Evolutionary conservation across 2,113 vertebrate species (phyloP), one percentile per base, ranked within the genome.

Genomic region (Pimephales promelas): DNA sequence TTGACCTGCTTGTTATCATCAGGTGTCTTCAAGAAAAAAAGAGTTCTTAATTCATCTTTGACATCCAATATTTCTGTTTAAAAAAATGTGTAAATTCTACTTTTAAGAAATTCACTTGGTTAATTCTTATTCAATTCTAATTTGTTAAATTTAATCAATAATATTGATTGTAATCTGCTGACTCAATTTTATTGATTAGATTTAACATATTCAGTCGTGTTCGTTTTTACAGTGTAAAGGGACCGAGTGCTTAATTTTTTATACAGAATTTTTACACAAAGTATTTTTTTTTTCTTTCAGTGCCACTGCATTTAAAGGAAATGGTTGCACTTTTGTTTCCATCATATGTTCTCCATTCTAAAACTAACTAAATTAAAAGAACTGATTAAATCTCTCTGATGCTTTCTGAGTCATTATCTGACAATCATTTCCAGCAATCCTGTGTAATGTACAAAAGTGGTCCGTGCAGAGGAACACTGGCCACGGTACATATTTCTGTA

Each of bases 361-460:
- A 14, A 26, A 16, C 45, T 36, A 43, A 73, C 40, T 34, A 71
- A 83, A 83, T 78, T 20, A 84, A 84, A 79, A 26, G 57, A 72
- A 78, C 66, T 66, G 83, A 79, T 74, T 79, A 24, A 77, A 82
- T 75, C 26, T 82, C 62, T 84, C 66, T 82, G 43, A 74, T 68
- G 73, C 24, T 71, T 70, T 86, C 61, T 71, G 54, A 81, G 45
- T 62, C 49, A 73, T 40, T 9, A 40, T 57, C 83, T 71, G 83
- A 84, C 75, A 77, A n/a, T 59, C 6, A 71, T 83, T 85, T 88
- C 28, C 47, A 59, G 80, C 43, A 40, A 84, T 82, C 86, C 80
- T 80, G 87, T 85, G 86, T 89, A 84, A 90, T 90, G 87, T 81
- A 82, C 84, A 90, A 91, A 88, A 91, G 89, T 77, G 49, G 74